These are phyloP conservation scores for Ornithorhynchus anatinus DNA, from an alignment of 2,113 vertebrate genomes.

Conservation along the genomic window DNA sequence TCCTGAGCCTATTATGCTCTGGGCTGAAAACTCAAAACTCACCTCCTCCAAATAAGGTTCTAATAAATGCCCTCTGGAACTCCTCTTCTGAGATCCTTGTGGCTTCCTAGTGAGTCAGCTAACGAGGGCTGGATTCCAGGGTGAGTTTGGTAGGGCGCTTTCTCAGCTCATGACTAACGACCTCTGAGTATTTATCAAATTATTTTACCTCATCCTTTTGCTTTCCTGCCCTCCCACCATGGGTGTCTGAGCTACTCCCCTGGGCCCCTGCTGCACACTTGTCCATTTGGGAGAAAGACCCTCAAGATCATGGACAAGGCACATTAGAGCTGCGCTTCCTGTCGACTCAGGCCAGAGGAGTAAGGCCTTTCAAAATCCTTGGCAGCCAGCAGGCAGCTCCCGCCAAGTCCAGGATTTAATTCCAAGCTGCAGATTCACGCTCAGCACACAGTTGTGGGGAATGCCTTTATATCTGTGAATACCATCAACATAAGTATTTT, in stretches of 20 bases:
- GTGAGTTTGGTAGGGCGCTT: background rate
- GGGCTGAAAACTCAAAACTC: too few species aligned
- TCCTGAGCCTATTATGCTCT: too few species aligned
- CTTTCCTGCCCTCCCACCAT: too few species aligned
- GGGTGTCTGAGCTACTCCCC: too few species aligned
- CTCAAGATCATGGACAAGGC: slow-evolving; percentile 39
- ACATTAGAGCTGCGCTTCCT: slow-evolving; percentile 37
- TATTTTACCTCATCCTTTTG: too few species aligned
- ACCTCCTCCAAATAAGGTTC: background rate
- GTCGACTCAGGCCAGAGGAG: slow-evolving; percentile 29
- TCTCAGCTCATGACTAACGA: background rate
- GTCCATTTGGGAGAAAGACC: slow-evolving; percentile 39
- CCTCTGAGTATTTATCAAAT: too few species aligned
- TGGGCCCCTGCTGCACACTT: background rate
- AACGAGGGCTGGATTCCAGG: background rate
- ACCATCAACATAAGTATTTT: too few species aligned
- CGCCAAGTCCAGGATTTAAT: slow-evolving; percentile 41
- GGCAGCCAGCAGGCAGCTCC: background rate
- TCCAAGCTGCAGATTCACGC: slow-evolving; percentile 50
- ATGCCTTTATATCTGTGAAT: too few species aligned
- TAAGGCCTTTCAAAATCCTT: slow-evolving; percentile 48
- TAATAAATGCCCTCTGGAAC: background rate
- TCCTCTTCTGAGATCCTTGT: background rate
- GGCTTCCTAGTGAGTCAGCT: background rate
- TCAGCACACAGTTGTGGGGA: slow-evolving; percentile 18